Evolutionary conservation across 2,888 invertebrate genomes (phyloP), one percentile per base, ranked within the genome.

Genomic region (Plusia festucae): DNA sequence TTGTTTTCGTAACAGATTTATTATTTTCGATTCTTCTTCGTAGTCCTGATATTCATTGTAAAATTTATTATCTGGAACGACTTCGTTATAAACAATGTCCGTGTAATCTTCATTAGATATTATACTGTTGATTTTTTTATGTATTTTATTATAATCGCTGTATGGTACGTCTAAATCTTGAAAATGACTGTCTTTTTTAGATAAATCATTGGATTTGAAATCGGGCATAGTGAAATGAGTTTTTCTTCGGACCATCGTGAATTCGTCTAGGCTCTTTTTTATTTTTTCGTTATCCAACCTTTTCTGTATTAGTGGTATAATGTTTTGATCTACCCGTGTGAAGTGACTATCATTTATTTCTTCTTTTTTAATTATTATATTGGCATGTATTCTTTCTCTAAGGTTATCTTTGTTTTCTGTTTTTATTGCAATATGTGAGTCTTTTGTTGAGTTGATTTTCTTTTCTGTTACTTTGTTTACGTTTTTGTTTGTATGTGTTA

Each of bases 261-360:
- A 86, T 3, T 81, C 40, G 8, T 84, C 81, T 1, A 89, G 22
- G 0, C 66, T 70, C 27, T 78, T 76, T 68, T 78, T 87, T 0
- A 85, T 66, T 6, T 27, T 15, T 0, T 73, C 57, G 1, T 58
- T 69, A 18, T 70, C 24, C 0, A 62, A 0, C 22, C 57, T 52
- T 3, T 57, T 65, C 18, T 75, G 68, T 11, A 58, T 53, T 2
- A 57, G 44, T 0, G 67, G 62, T 16, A 57, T 58, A 2, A 66
- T 7, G 9, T 66, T 60, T 1, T 27, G n/a, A 9, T 15, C 46
- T 2, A 3, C 9, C 13, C 32, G 27, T 1, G 40, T 32, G 7
- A 30, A 8, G 11, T 49, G 5, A 6, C 5, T 15, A 1, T 51
- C 22, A 15, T 15, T 1, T n/a, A 9, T 6, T 18, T 49, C 18